Conservation (phyloP, 2,888 invertebrate species). For the Conchocele bisecta region DNA sequence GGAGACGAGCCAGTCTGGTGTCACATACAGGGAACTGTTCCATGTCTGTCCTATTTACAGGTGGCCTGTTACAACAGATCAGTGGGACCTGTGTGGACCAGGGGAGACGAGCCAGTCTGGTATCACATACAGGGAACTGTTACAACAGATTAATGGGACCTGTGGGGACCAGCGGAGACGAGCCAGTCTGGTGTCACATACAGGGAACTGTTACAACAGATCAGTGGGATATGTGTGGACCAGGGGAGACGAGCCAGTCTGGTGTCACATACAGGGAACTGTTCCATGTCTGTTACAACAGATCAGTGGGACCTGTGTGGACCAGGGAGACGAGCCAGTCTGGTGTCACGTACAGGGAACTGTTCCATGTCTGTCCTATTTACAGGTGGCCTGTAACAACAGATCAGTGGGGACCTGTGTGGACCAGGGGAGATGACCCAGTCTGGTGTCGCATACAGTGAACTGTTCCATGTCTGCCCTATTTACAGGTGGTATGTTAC, state of each 20-base stretch:
- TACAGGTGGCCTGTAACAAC: constrained; percentile 46
- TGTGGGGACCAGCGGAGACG: no score
- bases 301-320: constrained; percentile 44
- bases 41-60: no score
- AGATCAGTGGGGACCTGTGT: constrained; percentile 46
- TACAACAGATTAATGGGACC: no score
- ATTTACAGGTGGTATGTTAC: constrained; percentile 47
- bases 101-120: constrained; percentile 61
- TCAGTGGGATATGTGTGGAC: no score
- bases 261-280: no score
- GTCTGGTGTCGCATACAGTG: constrained; percentile 60
- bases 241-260: no score
- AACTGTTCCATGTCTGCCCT: neutral
- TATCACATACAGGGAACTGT: constrained; percentile 58
- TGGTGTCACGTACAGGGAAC: constrained; percentile 56
- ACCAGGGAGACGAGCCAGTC: constrained; percentile 57
- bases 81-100: constrained; percentile 40
- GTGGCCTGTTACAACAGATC: constrained; percentile 38
- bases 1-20: constrained; percentile 59
- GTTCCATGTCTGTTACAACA: constrained; percentile 24
- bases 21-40: no score
- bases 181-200: no score
- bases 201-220: no score
- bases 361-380: no score
- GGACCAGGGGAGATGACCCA: constrained; percentile 55